Evolutionary conservation across 2,113 vertebrate species (phyloP), one percentile per base, ranked within the genome.

Genomic region (Rafetus swinhoei): DNA sequence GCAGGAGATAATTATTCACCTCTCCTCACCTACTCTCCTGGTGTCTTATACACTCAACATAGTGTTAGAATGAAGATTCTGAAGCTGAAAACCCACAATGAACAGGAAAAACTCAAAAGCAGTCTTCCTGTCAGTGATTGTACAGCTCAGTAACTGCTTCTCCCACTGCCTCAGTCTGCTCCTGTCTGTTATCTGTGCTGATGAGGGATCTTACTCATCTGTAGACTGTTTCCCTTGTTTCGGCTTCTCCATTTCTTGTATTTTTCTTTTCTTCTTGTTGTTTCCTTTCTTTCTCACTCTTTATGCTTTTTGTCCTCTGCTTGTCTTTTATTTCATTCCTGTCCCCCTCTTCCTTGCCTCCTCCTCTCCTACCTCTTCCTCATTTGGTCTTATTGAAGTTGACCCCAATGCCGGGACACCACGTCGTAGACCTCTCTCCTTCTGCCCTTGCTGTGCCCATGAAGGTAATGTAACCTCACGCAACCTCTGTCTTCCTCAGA

Each of bases 361-460:
- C 92, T 94, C 87, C 94, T 96, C 96, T 96, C 93, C 94, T 94
- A 94, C 95, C 95, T 97, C 96, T 95, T 96, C 97, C 97, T 97
- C 95, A 96, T 97, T 97, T 98, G 97, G 94, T 97, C 95, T 97
- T 98, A 97, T 98, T 98, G 98, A 99, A 99, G 99, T 99, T 98
- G 99, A 99, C 98, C 98, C 99, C 98, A 99, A 98, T 99, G 99
- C 98, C 98, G 98, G 98, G 99, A 99, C 98, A 98, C 99, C 99
- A 96, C 99, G 99, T 97, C 99, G 99, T 98, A 99, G 99, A 99
- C 98, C 99, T 97, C 98, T 99, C 98, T 99, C 99, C 99, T 99
- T 99, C 99, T 99, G 99, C 98, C 99, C 98, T 98, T 99, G 99
- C 99, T 99, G 99, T 98, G 98, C 98, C 98, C 98, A 99, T 93